Evolutionary conservation across 1,140 invertebrate genomes (phyloP).

Genomic region (Thaumatotibia leucotreta): DNA sequence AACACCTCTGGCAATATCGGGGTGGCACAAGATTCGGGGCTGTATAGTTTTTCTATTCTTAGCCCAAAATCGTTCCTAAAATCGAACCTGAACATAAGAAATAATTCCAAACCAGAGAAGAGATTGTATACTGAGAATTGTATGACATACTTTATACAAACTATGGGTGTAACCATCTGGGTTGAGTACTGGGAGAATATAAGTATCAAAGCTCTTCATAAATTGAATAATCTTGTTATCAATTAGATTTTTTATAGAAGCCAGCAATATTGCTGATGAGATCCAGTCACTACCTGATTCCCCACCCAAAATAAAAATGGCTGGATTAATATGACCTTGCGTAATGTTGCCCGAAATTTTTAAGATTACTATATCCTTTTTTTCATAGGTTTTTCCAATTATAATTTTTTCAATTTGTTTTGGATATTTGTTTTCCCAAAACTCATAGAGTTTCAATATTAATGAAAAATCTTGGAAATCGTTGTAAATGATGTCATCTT

Average conservation of each 20-base stretch:
- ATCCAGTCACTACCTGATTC: conserved; percentile 58
- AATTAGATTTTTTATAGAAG: conserved; percentile 37
- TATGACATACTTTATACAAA: conserved; percentile 28
- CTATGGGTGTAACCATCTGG: conserved; percentile 60
- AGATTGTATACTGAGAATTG: no score
- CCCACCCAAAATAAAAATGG: conserved; percentile 52
- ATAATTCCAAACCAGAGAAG: no score
- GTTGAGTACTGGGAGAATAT: conserved; percentile 54
- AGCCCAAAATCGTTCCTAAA: conserved; percentile 50
- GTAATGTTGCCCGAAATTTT: conserved; percentile 28
- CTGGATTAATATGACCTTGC: conserved; percentile 32
- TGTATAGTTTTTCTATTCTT: conserved; percentile 51
- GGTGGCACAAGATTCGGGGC: conserved; percentile 33
- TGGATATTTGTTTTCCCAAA: conserved; percentile 35
- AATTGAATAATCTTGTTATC: conserved; percentile 26
- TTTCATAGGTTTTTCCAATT: conserved; percentile 51
- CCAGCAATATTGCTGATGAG: conserved; percentile 48
- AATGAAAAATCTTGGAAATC: not conserved
- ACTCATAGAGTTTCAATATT: conserved; percentile 35
- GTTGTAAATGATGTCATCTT: not conserved
- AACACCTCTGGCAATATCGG: conserved; percentile 37
- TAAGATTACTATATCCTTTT: conserved; percentile 49
- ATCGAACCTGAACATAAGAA: conserved; percentile 2
- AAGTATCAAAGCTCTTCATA: conserved; percentile 44
- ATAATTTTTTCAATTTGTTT: conserved; percentile 33